Evolutionary conservation across 1,140 invertebrate genomes (phyloP), one percentile per base, ranked within the genome.

Genomic region (Cepaea nemoralis): DNA sequence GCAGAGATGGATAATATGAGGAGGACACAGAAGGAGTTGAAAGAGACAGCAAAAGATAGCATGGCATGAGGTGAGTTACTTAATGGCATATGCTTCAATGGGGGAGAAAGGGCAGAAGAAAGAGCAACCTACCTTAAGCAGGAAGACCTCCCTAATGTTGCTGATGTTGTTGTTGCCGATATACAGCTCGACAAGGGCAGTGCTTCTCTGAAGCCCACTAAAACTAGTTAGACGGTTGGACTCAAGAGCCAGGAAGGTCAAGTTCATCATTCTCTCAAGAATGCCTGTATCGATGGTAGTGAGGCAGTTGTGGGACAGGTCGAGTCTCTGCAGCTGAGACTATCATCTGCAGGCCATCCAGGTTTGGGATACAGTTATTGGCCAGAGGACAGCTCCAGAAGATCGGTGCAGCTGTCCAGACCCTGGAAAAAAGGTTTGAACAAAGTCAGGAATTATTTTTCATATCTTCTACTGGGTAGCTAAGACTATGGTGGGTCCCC

Each of bases 321-420:
- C 96, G 76, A 98, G 95, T 0, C 96, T 96, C 33, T 96, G 94
- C n/a, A 99, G 93, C n/a, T 86, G 94, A 95, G 84, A 93, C 94
- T 50, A 98, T 91, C 1, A 94, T 96, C 39, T 94, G 93, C 84
- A 99, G 94, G 0, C 97, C 95, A 67, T 96, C 96, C 3, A 99
- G 91, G 85, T 95, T 94, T 8, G 93, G 93, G 63, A 99, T 95
- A 90, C 94, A 94, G 92, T 99, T 99, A 85, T 96, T 95, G 92
- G 98, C 97, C 85, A 99, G 91, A 83, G n/a, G 96, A 98, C 50
- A 99, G 92, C 6, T 92, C 90, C 80, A 89, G 86, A 37, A 92
- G 82, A 33, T 88, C 88, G 14, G 76, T 48, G 82, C 90, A 91
- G 66, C 82, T 84, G 22, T 91, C 90, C 12, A 92, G 80, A 22